Evolutionary conservation across 2,888 invertebrate species (phyloP).

Genomic region (Agrilus mali): DNA sequence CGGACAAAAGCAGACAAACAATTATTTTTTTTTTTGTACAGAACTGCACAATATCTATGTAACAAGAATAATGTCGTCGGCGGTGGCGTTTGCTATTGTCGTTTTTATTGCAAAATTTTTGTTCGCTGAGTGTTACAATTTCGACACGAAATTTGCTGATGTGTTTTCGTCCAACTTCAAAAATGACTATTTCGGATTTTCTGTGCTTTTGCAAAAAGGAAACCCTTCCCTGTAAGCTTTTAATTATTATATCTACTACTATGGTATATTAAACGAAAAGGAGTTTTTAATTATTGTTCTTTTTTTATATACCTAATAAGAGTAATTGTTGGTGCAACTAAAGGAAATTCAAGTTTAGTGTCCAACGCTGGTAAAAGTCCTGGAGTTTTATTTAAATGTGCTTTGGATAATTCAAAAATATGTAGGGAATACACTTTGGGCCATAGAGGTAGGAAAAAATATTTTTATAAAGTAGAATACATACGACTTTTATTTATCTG

Average conservation of each 20-base stretch:
- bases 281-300: neutral
- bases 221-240: conserved; percentile 4
- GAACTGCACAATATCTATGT: too few relatives aligned
- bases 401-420: conserved; percentile 14
- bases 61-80: too few relatives aligned
- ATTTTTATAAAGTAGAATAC: too few relatives aligned
- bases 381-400: conserved; percentile 42
- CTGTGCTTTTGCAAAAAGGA: conserved; percentile 12
- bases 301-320: too few relatives aligned
- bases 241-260: neutral
- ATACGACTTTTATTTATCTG: too few relatives aligned
- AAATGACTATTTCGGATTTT: conserved; percentile 12
- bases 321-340: conserved; percentile 15
- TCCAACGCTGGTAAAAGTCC: conserved; percentile 30
- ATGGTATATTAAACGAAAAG: neutral
- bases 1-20: too few relatives aligned
- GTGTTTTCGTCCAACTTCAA: conserved; percentile 2
- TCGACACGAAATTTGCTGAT: conserved; percentile 8
- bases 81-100: too few relatives aligned
- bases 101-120: too few relatives aligned
- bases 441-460: conserved; percentile 2
- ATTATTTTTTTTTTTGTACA: too few relatives aligned
- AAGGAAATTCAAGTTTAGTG: conserved; percentile 34
- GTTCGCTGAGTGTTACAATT: conserved; percentile 4
- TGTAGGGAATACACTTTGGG: conserved; percentile 26